Percentiles rank a stretch among this genome's conserved stretches.
Conservation (phyloP, 2,888 invertebrate genomes). For the Paralinhomoeus sp. region DNA sequence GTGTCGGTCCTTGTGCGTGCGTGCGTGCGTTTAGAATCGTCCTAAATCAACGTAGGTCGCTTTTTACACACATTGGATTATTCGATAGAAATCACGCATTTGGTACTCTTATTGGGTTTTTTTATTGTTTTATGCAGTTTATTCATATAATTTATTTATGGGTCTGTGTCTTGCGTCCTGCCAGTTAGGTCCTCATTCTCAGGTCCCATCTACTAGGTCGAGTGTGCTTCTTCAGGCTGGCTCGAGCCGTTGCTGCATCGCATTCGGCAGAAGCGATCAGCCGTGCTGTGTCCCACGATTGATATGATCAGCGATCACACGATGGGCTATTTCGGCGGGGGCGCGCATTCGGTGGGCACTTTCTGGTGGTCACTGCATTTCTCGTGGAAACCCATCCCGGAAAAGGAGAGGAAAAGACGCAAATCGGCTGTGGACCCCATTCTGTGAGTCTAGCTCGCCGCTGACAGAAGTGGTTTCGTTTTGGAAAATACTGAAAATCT, state of each 20-base stretch:
- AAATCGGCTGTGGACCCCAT: conserved; percentile 41
- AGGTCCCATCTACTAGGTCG: too few species aligned
- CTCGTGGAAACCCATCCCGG: conserved; percentile 43
- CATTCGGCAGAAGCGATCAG: conserved; percentile 51
- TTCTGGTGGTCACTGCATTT: conserved; percentile 34
- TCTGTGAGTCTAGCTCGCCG: conserved; percentile 30
- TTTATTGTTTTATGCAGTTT: neutral
- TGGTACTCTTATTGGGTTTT: too few species aligned
- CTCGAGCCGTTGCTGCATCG: conserved; percentile 65
- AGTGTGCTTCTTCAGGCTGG: too few species aligned
- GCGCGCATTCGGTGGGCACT: conserved; percentile 21
- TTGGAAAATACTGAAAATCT: neutral
- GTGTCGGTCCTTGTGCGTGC: too few species aligned
- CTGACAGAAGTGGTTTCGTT: too few species aligned
- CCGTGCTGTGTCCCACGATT: conserved; percentile 75
- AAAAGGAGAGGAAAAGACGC: conserved; percentile 39
- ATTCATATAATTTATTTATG: too few species aligned
- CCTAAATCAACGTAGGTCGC: too few species aligned
- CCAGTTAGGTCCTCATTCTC: too few species aligned
- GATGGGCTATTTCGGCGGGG: conserved; percentile 42
- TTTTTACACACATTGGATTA: too few species aligned
- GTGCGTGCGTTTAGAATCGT: neutral
- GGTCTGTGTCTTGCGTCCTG: too few species aligned
- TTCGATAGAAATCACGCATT: too few species aligned
- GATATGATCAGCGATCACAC: conserved; percentile 66